These are phyloP conservation scores for Columba guinea DNA, from an alignment of 2,797 vertebrate genomes.

Conservation along the genomic window DNA sequence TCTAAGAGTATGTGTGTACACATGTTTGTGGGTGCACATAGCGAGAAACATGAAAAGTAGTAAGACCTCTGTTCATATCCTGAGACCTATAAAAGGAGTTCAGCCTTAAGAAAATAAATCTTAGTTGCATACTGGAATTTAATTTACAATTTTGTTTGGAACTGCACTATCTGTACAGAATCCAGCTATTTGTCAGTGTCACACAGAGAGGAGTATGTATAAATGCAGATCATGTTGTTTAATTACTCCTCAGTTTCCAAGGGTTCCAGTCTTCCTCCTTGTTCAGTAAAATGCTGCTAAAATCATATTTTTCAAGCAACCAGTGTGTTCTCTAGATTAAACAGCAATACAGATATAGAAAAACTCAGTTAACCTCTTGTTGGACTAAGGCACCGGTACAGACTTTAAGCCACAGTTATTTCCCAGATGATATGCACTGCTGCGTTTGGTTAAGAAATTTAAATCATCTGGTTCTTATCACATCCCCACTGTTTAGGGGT, in stretches of 20 bases:
- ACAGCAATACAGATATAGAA: conserved; percentile 28
- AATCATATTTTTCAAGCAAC: not conserved
- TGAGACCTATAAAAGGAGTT: not conserved
- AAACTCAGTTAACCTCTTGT: conserved; percentile 50
- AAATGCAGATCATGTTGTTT: not conserved
- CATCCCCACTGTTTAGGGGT: conserved; percentile 25
- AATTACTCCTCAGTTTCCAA: not conserved
- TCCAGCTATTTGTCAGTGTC: not conserved
- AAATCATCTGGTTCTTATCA: conserved; percentile 76
- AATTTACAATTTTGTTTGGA: not conserved
- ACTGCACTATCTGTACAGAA: not conserved
- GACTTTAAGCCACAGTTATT: conserved; percentile 42
- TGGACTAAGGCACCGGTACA: not conserved
- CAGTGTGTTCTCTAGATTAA: not conserved
- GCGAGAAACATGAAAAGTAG: not conserved
- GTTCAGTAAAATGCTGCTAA: not conserved
- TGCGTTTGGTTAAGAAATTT: conserved; percentile 69
- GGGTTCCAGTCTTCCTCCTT: not conserved
- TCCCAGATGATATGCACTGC: conserved; percentile 28
- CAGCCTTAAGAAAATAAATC: not conserved
- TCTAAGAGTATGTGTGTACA: not conserved
- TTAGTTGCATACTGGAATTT: not conserved
- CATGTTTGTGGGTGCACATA: not conserved
- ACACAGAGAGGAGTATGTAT: not conserved
- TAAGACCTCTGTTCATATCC: not conserved